phyloP scores from a whole-genome alignment of 2,888 invertebrate species.

The Caenorhabditis sp. region DNA sequence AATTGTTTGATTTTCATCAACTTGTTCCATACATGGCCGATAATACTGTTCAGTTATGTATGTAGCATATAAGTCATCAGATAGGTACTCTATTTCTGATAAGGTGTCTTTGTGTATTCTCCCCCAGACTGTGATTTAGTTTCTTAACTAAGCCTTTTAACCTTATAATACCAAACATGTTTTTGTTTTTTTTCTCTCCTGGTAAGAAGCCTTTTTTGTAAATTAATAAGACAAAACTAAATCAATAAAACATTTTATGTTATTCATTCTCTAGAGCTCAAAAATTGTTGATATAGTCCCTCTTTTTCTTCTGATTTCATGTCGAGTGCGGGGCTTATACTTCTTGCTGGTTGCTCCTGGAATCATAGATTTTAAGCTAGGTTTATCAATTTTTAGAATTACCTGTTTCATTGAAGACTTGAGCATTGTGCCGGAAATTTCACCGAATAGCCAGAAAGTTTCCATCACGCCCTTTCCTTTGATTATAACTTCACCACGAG shows the following conservation, averaged over 20 bases:
- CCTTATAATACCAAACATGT: too few relatives aligned
- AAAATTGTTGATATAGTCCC: background rate
- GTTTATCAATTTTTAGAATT: background rate
- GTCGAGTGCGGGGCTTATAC: background rate
- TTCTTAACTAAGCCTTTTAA: too few relatives aligned
- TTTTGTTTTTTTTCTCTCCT: too few relatives aligned
- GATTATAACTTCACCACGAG: slow-evolving; percentile 63
- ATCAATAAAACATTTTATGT: too few relatives aligned
- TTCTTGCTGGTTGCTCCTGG: background rate
- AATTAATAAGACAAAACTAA: too few relatives aligned
- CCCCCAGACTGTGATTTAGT: too few relatives aligned
- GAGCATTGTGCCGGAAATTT: background rate
- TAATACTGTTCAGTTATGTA: too few relatives aligned
- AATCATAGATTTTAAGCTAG: background rate
- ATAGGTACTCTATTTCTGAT: too few relatives aligned
- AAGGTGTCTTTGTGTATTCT: too few relatives aligned
- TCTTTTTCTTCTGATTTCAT: background rate
- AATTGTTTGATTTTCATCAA: background rate
- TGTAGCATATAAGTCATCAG: too few relatives aligned
- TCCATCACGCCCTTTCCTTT: slow-evolving; percentile 62
- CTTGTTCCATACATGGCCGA: too few relatives aligned
- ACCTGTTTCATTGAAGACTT: background rate
- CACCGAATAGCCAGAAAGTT: slow-evolving; percentile 53
- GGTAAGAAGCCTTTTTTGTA: too few relatives aligned
- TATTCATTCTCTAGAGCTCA: background rate